Evolutionary conservation across 2,888 invertebrate species (phyloP).

Genomic region (Pherbina coryleti): DNA sequence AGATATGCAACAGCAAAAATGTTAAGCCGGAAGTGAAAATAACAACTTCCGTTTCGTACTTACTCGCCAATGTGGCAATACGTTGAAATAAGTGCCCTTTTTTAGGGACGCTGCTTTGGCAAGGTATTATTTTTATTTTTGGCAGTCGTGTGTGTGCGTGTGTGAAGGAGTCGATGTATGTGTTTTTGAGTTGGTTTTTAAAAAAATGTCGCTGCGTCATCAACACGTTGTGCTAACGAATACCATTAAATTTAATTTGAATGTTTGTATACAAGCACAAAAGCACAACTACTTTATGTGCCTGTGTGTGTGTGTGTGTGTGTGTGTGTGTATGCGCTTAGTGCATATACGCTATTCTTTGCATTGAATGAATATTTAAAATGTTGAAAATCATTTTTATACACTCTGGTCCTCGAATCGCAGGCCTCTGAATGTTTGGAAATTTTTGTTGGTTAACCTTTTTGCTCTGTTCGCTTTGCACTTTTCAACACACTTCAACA

Average conservation of each 20-base stretch:
- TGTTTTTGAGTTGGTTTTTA: background rate
- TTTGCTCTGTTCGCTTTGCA: background rate
- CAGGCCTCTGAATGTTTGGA: background rate
- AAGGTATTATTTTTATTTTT: no score
- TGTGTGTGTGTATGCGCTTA: constrained; percentile 47
- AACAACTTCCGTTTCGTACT: constrained; percentile 58
- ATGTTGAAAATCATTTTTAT: constrained; percentile 39
- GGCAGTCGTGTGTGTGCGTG: constrained; percentile 28
- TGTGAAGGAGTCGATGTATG: constrained; percentile 44
- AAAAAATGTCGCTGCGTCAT: constrained; percentile 34
- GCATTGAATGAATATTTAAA: constrained; percentile 44
- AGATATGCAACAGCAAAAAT: constrained; percentile 53
- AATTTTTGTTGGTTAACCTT: background rate
- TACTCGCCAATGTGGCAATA: background rate
- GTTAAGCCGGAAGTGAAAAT: constrained; percentile 61
- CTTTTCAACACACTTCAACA: constrained; percentile 9
- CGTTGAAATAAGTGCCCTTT: background rate
- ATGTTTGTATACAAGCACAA: constrained; percentile 29
- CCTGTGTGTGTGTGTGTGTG: background rate
- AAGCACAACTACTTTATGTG: constrained; percentile 45
- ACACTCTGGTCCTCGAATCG: background rate
- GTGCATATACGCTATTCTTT: constrained; percentile 32
- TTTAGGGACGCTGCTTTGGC: background rate
- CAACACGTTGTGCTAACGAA: constrained; percentile 15
- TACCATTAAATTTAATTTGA: constrained; percentile 43